Evolutionary conservation across 2,888 invertebrate genomes (phyloP), one percentile per base, ranked within the genome.

Genomic region (Lycocerus yunnanus): DNA sequence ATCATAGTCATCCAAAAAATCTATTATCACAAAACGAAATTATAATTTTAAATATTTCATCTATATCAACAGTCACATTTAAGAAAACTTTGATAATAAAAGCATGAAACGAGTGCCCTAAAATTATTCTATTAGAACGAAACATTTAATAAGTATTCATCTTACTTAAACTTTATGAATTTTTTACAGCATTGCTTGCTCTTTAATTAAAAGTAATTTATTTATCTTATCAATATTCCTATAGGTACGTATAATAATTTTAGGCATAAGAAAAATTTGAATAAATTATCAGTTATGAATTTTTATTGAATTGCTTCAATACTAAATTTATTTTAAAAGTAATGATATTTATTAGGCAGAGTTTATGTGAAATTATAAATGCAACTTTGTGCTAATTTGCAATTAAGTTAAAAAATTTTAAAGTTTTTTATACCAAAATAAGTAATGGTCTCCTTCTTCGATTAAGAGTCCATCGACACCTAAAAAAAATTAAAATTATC

Each of bases 391-490:
- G 75, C 75, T 73, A 63, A 60, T 18, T 68, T 66, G 72, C 72
- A 16, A 58, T 69, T 67, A 66, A 67, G 27, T 68, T 58, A 15
- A 24, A 73, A 69, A 43, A 15, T 63, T 78, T 92, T 93, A 96
- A 88, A 96, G 90, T 88, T 96, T 95, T 89, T 96, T 96, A 88
- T 96, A 96, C 96, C 96, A 96, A 88, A 96, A 96, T 67, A 96
- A 90, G 84, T 95, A 96, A 84, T 95, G 94, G 85, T 96, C 95
- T 15, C 95, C 95, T 82, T 96, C 95, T 88, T 95, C 94, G 24
- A 96, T 95, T 83, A 94, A 89, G 79, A 96, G 88, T 84, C 96
- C 96, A 84, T 96, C 96, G 27, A 96, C 96, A 83, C 96, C 96
- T 94, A 88, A 9, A 91, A 27, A 21, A 43, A 43, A 43, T n/a